Conservation (phyloP, 1,140 invertebrate species). For the Calosoma granatense region DNA sequence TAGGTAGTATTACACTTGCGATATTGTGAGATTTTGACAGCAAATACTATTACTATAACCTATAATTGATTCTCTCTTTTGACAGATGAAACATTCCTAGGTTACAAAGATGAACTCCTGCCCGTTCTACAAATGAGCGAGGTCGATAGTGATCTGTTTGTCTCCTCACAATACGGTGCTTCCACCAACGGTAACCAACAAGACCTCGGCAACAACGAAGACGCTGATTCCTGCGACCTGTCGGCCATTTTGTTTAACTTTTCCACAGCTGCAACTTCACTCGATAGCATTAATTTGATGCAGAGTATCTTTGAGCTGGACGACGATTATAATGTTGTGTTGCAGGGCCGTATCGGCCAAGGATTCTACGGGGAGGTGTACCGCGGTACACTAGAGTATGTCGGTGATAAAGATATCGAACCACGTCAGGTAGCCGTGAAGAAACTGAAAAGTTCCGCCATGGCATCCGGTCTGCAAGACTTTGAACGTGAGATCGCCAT, state of each 20-base stretch:
- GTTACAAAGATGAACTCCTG: conserved; percentile 12
- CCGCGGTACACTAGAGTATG: conserved; percentile 46
- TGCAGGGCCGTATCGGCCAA: conserved; percentile 50
- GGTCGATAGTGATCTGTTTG: conserved; percentile 16
- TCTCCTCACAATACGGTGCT: conserved; percentile 16
- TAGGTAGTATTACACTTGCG: no score
- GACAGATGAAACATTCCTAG: conserved; percentile 12
- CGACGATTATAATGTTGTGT: conserved; percentile 43
- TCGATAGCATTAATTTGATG: conserved; percentile 32
- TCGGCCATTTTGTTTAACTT: conserved; percentile 30
- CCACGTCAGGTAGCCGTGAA: conserved; percentile 61
- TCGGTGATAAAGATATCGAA: conserved; percentile 34
- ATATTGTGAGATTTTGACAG: no score
- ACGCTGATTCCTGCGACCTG: conserved; percentile 26
- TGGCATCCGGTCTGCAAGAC: conserved; percentile 40
- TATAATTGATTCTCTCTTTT: neutral
- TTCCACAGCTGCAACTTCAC: conserved; percentile 24
- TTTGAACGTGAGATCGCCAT: conserved; percentile 65
- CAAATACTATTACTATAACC: conserved; percentile 1
- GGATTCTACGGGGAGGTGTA: conserved; percentile 67
- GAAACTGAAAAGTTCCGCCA: conserved; percentile 45
- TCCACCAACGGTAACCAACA: conserved; percentile 7
- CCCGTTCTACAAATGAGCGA: conserved; percentile 13
- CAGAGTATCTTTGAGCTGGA: conserved; percentile 34
- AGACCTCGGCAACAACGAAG: conserved; percentile 16